Conservation (phyloP, 2,797 vertebrate genomes). For the Amblyopsis hoosieri region DNA sequence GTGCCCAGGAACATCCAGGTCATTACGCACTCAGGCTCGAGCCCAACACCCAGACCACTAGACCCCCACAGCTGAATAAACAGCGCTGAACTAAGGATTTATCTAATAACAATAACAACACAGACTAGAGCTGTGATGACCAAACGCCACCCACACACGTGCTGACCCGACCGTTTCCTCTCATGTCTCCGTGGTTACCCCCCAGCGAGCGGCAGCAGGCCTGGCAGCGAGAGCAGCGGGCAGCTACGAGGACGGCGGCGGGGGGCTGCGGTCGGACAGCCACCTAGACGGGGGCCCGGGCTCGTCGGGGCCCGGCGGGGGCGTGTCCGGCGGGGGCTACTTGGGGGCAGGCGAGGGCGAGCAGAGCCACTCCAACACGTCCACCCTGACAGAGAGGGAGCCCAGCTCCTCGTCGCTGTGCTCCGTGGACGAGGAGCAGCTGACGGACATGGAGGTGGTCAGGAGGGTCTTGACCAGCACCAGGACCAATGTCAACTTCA, state of each 20-base stretch:
- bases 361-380: constrained; percentile 98
- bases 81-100: too few relatives aligned
- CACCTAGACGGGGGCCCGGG: constrained; percentile 56
- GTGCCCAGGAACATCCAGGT: constrained; percentile 99
- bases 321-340: constrained; percentile 80
- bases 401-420: constrained; percentile 98
- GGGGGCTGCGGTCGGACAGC: constrained; percentile 68
- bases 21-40: constrained; percentile 18
- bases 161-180: too few relatives aligned
- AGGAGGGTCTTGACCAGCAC: constrained; percentile 93
- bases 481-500: constrained; percentile 95
- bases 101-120: too few relatives aligned
- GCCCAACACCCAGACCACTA: not conserved
- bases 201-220: constrained; percentile 92
- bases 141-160: too few relatives aligned
- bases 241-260: constrained; percentile 74
- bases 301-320: constrained; percentile 44
- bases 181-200: not conserved
- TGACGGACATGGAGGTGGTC: constrained; percentile 85
- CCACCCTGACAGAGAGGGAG: constrained; percentile 95
- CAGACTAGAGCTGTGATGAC: too few relatives aligned
- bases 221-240: constrained; percentile 83
- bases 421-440: constrained; percentile 97
- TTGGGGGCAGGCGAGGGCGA: constrained; percentile 84
- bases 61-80: too few relatives aligned